Percentiles rank a stretch among this genome's conserved stretches.
These are phyloP conservation scores for Synchiropus splendidus DNA, from an alignment of 2,113 vertebrate genomes.

Conservation along the genomic window DNA sequence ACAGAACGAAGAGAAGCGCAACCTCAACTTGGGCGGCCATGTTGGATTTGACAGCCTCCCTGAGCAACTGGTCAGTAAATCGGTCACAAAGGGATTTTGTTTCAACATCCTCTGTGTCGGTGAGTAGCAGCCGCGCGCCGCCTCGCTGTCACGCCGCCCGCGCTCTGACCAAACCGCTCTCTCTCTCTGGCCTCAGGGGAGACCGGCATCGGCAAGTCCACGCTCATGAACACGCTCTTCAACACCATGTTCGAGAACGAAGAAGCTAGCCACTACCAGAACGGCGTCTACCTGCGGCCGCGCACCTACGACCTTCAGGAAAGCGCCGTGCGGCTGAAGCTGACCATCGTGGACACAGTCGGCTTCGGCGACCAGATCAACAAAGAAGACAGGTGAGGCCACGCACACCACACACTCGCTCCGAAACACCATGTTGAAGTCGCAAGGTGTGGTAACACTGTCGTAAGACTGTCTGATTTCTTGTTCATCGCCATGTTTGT, in stretches of 20 bases:
- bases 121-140: too few species aligned
- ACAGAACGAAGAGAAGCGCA: conserved; percentile 87
- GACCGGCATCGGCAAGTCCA: conserved; percentile 95
- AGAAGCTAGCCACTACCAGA: conserved; percentile 92
- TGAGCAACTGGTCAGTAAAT: conserved; percentile 97
- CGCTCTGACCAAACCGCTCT: not conserved
- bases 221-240: conserved; percentile 95
- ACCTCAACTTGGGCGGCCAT: conserved; percentile 84
- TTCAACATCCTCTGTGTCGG: conserved; percentile 99
- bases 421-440: not conserved
- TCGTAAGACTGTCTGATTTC: too few species aligned
- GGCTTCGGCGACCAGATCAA: conserved; percentile 98
- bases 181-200: conserved; percentile 68
- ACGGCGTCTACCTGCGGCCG: conserved; percentile 78
- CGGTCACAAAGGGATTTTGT: conserved; percentile 93
- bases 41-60: conserved; percentile 97
- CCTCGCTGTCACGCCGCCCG: too few species aligned
- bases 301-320: conserved; percentile 90
- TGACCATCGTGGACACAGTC: conserved; percentile 91
- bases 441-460: too few species aligned
- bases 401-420: not conserved
- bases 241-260: conserved; percentile 96
- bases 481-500: too few species aligned
- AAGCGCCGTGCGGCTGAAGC: conserved; percentile 91
- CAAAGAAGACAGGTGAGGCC: conserved; percentile 90